Evolutionary conservation across 2,113 vertebrate genomes (phyloP).

Genomic region (Zingel zingel): DNA sequence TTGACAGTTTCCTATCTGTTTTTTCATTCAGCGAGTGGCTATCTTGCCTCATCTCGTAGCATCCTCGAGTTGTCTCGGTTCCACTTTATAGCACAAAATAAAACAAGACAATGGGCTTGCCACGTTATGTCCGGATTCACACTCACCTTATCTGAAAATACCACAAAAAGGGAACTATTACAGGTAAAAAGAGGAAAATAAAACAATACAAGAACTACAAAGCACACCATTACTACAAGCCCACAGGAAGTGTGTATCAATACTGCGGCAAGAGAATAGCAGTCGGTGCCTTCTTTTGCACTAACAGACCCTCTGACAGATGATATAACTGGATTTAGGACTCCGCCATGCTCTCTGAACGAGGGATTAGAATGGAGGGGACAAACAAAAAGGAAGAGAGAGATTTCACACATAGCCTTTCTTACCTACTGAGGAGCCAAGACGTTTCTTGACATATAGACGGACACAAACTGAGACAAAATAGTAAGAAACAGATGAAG

Average conservation of each 20-base stretch:
- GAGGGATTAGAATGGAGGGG: slow-evolving; percentile 45
- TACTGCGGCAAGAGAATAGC: slow-evolving; percentile 81
- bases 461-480: slow-evolving; percentile 55
- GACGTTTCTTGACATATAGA: slow-evolving; percentile 80
- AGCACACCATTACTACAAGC: slow-evolving; percentile 58
- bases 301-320: slow-evolving; percentile 77
- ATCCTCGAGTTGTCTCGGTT: slow-evolving; percentile 78
- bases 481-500: slow-evolving; percentile 51
- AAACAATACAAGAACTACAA: slow-evolving; percentile 50
- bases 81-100: slow-evolving; percentile 82
- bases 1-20: slow-evolving; percentile 41
- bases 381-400: slow-evolving; percentile 49
- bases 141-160: slow-evolving; percentile 73
- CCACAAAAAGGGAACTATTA: slow-evolving; percentile 63
- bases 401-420: slow-evolving; percentile 89
- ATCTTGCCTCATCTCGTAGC: slow-evolving; percentile 79
- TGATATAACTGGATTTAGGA: slow-evolving; percentile 60
- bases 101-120: slow-evolving; percentile 68
- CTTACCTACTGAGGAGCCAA: slow-evolving; percentile 78
- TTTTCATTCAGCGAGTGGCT: slow-evolving; percentile 67
- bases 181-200: slow-evolving; percentile 45
- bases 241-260: slow-evolving; percentile 51
- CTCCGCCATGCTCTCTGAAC: slow-evolving; percentile 31
- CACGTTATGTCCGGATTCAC: slow-evolving; percentile 59
- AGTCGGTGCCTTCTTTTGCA: slow-evolving; percentile 90